Evolutionary conservation across 2,888 invertebrate species (phyloP).

Genomic region (Lepetodrilus schrolli): DNA sequence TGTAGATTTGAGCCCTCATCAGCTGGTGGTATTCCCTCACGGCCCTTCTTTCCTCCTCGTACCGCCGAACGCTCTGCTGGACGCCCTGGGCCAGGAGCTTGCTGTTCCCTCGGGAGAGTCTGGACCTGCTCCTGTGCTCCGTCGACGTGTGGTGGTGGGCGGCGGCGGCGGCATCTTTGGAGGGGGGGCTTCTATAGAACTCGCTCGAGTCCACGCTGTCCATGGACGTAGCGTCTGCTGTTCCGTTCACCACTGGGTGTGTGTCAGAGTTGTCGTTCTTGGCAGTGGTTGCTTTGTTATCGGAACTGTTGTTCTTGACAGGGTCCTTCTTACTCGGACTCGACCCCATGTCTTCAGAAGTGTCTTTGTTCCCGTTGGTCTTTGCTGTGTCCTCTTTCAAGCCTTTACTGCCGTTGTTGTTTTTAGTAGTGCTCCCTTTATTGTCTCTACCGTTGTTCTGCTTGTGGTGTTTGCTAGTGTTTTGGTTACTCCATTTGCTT

Average conservation of each 20-base stretch:
- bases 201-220: not conserved
- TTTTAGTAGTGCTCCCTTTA: not conserved
- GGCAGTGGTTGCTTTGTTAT: not conserved
- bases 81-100: constrained; percentile 35
- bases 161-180: not conserved
- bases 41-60: constrained; percentile 54
- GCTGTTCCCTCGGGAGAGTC: not conserved
- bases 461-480: not conserved
- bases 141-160: not conserved
- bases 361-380: not conserved
- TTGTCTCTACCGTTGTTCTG: not conserved
- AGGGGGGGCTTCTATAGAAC: not conserved
- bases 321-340: not conserved
- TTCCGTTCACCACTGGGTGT: not conserved
- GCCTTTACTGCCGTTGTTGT: not conserved
- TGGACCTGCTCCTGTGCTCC: not conserved
- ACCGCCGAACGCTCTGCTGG: constrained; percentile 59
- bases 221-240: not conserved
- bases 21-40: constrained; percentile 60
- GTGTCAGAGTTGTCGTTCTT: not conserved
- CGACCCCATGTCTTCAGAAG: not conserved
- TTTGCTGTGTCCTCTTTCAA: too few relatives aligned
- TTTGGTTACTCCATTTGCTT: not conserved
- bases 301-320: not conserved
- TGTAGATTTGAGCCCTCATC: constrained; percentile 61